These are phyloP conservation scores for Horisme vitalbata DNA, from an alignment of 2,888 invertebrate genomes.

Conservation along the genomic window DNA sequence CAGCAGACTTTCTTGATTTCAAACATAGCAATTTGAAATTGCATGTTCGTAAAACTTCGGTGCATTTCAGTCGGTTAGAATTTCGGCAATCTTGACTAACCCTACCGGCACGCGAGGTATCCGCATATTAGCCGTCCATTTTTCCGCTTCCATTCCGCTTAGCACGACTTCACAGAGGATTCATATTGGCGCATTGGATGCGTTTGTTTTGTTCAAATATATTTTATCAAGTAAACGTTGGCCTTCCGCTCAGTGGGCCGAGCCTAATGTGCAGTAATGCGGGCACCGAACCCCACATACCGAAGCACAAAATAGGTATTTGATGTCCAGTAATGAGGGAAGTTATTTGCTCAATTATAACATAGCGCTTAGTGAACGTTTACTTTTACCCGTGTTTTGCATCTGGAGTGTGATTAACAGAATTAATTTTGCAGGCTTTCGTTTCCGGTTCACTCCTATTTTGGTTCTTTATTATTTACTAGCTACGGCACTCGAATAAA, in stretches of 20 bases:
- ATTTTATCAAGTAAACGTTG: conserved; percentile 81
- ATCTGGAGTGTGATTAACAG: conserved; percentile 18
- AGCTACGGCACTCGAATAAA: no score
- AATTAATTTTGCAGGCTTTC: conserved; percentile 17
- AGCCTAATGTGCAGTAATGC: conserved; percentile 70
- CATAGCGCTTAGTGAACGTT: conserved; percentile 51
- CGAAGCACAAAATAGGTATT: conserved; percentile 45
- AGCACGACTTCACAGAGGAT: conserved; percentile 78
- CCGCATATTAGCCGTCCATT: conserved; percentile 76
- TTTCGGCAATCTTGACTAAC: conserved; percentile 34
- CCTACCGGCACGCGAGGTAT: conserved; percentile 64
- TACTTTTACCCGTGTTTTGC: conserved; percentile 40
- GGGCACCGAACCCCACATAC: conserved; percentile 49
- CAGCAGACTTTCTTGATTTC: conserved; percentile 18
- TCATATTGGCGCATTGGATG: conserved; percentile 77
- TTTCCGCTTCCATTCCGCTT: conserved; percentile 79
- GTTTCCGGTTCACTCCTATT: background rate
- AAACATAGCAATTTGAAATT: conserved; percentile 17
- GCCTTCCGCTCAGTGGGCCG: conserved; percentile 71
- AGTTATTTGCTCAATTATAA: conserved; percentile 74
- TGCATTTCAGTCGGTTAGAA: conserved; percentile 21
- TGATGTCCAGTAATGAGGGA: conserved; percentile 67
- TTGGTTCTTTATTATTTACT: background rate
- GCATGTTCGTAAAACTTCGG: conserved; percentile 26
- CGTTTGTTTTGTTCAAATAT: conserved; percentile 81